Evolutionary conservation across 1,140 invertebrate species (phyloP).

Genomic region (Brachionus asplanchnoidis): DNA sequence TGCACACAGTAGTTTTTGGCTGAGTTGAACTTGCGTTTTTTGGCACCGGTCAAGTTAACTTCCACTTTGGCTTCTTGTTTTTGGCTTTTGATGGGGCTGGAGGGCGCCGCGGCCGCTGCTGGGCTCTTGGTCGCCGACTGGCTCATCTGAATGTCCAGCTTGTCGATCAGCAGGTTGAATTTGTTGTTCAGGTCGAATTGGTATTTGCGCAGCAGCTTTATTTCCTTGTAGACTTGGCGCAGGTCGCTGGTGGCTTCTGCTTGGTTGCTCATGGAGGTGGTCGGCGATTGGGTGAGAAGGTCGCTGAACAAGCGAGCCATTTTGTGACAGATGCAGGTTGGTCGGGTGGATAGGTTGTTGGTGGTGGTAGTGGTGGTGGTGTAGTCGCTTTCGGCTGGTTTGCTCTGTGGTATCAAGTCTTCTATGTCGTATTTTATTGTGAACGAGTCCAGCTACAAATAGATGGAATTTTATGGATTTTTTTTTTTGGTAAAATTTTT

Average conservation of each 20-base stretch:
- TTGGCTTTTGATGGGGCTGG: background rate
- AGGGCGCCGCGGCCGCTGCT: background rate
- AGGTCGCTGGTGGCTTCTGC: background rate
- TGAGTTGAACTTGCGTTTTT: constrained; percentile 27
- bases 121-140: background rate
- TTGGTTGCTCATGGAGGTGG: background rate
- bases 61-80: background rate
- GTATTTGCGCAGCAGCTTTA: constrained; percentile 3
- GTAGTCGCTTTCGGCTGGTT: background rate
- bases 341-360: background rate
- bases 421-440: constrained; percentile 32
- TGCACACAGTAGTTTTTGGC: background rate
- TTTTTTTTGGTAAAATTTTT: too few species aligned
- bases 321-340: constrained; percentile 17
- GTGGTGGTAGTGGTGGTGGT: background rate
- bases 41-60: constrained; percentile 13
- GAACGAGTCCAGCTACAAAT: constrained; percentile 14
- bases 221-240: background rate
- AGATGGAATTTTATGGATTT: background rate
- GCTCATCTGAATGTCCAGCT: background rate
- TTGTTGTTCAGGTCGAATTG: constrained; percentile 21
- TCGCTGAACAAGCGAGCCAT: constrained; percentile 17
- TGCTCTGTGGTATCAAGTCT: background rate
- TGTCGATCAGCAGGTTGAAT: background rate
- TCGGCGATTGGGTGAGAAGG: background rate